Evolutionary conservation across 2,113 vertebrate genomes (phyloP), one percentile per base, ranked within the genome.

Genomic region (Solea senegalensis): DNA sequence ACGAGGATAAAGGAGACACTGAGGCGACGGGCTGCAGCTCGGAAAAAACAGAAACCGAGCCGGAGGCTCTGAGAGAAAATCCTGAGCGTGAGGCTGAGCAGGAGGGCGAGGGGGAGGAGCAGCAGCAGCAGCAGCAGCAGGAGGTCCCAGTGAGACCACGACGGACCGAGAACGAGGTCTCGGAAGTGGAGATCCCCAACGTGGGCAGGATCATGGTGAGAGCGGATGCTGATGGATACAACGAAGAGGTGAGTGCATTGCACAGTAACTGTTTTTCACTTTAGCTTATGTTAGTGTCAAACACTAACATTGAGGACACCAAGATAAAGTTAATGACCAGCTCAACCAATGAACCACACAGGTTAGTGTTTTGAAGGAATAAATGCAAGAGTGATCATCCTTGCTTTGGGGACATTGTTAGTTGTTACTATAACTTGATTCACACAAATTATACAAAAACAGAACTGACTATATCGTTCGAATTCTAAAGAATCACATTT

Each of bases 121-220:
- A 52, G 34, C 39, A 66, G 48, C 65, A 57, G 76, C 34, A 48
- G 9, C 45, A 14, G 14, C 89, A 92, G 84, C 74, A 82, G 93
- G 94, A 50, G 69, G 89, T 0, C 55, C 83, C 85, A 1, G 81
- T 27, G 26, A 52, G 66, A 50, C 88, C 85, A 80, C 85, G 85
- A 69, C 94, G 82, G 10, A 61, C 83, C 26, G 91, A 93, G 76
- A 94, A 94, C 26, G 95, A 93, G 90, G 92, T 98, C 67, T 97
- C 96, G 1, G 97, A 98, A 78, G 96, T 99, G 74, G 96, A 98
- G 85, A 98, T 99, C 78, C 97, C 97, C 72, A 97, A 95, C 63
- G 97, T 99, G 90, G 98, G 98, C 75, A 94, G 93, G 91, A 97
- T 99, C 80, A 94, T 95, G 39, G 95, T 99, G 93, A 95, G 95